Conservation (phyloP, 2,113 vertebrate species). For the Corydoras sp. region DNA sequence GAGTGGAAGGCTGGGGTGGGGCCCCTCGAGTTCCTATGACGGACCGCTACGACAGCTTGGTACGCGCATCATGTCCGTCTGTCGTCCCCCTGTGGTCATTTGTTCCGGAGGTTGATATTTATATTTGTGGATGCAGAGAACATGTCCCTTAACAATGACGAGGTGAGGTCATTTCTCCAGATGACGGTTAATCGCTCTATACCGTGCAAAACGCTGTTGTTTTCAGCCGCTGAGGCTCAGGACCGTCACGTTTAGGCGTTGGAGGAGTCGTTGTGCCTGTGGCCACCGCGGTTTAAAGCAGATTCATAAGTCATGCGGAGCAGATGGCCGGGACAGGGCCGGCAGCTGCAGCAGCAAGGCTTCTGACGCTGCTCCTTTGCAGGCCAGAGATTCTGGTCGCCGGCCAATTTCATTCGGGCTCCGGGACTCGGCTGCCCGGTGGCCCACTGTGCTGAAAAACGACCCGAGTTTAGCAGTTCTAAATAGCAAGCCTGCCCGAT, state of each 20-base stretch:
- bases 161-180: neutral
- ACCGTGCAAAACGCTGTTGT: too few species aligned
- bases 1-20: neutral
- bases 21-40: too few species aligned
- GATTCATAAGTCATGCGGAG: conserved; percentile 55
- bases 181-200: neutral
- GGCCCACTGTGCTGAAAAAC: conserved; percentile 30
- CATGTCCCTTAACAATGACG: too few species aligned
- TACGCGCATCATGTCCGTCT: too few species aligned
- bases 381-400: conserved; percentile 43
- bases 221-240: too few species aligned
- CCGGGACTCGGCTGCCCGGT: conserved; percentile 18
- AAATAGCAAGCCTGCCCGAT: neutral
- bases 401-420: conserved; percentile 40
- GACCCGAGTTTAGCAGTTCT: conserved; percentile 19
- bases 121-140: too few species aligned
- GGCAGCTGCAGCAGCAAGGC: conserved; percentile 45
- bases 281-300: conserved; percentile 42
- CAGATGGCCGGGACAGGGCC: conserved; percentile 48
- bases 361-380: conserved; percentile 41
- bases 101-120: neutral
- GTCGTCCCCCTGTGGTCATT: conserved; percentile 19
- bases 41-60: too few species aligned
- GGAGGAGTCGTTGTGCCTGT: conserved; percentile 27
- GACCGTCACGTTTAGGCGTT: neutral